These are phyloP conservation scores for Mormoops blainvillei DNA, from an alignment of 2,113 vertebrate genomes.

Conservation along the genomic window DNA sequence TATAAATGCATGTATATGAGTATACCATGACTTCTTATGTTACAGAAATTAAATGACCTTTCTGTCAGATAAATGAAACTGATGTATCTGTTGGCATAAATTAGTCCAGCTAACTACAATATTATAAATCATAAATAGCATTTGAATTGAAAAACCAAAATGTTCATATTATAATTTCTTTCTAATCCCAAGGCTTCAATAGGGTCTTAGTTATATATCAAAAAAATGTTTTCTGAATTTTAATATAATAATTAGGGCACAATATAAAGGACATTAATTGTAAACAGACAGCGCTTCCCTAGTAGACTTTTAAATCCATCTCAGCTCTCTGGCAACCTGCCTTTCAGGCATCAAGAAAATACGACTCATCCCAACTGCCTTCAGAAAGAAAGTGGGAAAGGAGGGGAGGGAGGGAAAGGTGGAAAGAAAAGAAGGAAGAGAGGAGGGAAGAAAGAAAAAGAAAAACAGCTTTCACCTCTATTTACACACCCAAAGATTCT, in stretches of 20 bases:
- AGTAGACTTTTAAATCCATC: background rate
- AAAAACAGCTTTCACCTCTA: background rate
- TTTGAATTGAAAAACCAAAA: background rate
- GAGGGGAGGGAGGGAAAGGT: rapidly evolving
- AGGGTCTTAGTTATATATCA: too few species aligned
- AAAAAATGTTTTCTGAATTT: background rate
- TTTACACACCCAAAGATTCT: too few species aligned
- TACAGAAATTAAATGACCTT: background rate
- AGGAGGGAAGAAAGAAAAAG: background rate
- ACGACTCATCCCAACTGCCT: background rate
- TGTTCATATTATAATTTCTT: background rate
- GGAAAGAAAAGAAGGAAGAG: background rate
- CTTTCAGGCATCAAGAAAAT: background rate
- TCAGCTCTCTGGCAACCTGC: background rate
- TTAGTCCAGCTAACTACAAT: background rate
- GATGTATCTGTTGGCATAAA: background rate
- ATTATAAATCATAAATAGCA: background rate
- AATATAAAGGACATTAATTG: background rate
- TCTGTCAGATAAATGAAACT: background rate
- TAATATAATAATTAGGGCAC: background rate
- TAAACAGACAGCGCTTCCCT: background rate
- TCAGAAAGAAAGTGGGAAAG: background rate
- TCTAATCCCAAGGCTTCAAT: background rate
- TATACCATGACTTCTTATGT: background rate
- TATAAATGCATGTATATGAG: background rate